Conservation (phyloP, 2,888 invertebrate genomes). For the Calliopum simillimum region DNA sequence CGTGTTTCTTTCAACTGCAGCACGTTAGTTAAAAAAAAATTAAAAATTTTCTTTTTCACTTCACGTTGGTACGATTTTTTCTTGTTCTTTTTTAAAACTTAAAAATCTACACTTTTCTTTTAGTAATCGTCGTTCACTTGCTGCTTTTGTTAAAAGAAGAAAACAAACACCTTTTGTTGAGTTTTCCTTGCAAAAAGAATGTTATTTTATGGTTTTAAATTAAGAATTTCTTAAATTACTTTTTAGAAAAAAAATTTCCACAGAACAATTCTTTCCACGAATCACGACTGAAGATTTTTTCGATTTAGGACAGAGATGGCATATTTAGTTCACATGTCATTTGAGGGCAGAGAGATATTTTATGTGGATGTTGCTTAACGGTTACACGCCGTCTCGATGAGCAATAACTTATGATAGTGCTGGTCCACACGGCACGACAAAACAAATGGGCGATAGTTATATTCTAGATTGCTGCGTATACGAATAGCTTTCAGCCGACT, state of each 20-base stretch:
- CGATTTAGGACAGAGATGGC: too few species aligned
- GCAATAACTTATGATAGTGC: too few species aligned
- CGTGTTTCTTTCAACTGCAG: not conserved
- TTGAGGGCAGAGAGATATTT: too few species aligned
- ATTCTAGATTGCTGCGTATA: too few species aligned
- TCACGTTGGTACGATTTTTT: conserved; percentile 1
- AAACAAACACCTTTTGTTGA: not conserved
- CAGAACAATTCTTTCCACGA: not conserved
- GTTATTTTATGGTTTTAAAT: conserved; percentile 16
- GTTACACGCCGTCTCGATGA: too few species aligned
- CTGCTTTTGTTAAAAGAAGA: not conserved
- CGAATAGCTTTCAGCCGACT: too few species aligned
- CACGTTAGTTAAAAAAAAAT: conserved; percentile 25
- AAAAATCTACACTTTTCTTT: not conserved
- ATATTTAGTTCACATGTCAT: too few species aligned
- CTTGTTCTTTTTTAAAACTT: conserved; percentile 9
- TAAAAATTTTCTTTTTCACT: conserved; percentile 10
- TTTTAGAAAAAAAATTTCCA: conserved; percentile 20
- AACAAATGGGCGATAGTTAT: too few species aligned
- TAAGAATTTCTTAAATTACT: conserved; percentile 1
- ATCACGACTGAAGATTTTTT: conserved; percentile 17
- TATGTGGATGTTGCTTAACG: too few species aligned
- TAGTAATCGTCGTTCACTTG: not conserved
- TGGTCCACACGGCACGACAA: too few species aligned
- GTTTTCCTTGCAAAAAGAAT: conserved; percentile 12